Conservation (phyloP, 1,140 invertebrate species). For the Solenopsis fugax region DNA sequence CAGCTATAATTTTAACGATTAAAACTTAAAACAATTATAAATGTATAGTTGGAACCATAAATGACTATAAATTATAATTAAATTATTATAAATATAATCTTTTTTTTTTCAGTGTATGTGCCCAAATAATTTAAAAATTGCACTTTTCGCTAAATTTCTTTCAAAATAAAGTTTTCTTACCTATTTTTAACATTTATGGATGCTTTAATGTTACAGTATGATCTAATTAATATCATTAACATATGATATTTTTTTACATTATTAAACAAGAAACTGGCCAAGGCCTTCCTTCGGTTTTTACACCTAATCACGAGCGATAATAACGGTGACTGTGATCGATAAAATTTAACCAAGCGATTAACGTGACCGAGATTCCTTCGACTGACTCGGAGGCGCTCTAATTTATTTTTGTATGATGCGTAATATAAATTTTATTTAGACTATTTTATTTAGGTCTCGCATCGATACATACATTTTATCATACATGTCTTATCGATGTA, state of each 20-base stretch:
- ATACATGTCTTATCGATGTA: not conserved
- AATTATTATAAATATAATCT: no score
- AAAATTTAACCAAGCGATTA: slow-evolving; percentile 50
- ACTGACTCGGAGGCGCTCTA: not conserved
- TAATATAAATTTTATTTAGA: slow-evolving; percentile 23
- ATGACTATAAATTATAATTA: no score
- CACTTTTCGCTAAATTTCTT: not conserved
- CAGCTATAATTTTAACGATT: no score
- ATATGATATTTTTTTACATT: not conserved
- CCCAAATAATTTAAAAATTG: not conserved
- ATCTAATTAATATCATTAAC: slow-evolving; percentile 15
- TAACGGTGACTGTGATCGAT: slow-evolving; percentile 38
- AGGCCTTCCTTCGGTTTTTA: slow-evolving; percentile 13
- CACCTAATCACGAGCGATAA: slow-evolving; percentile 17
- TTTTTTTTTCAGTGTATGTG: no score
- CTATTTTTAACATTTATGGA: no score
- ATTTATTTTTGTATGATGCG: slow-evolving; percentile 22
- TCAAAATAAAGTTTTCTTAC: not conserved
- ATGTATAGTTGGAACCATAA: no score
- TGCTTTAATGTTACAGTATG: no score
- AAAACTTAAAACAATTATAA: no score
- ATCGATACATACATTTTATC: not conserved
- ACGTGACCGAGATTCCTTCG: slow-evolving; percentile 51
- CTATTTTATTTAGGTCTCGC: not conserved
- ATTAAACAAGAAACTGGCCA: slow-evolving; percentile 18